Evolutionary conservation across 2,888 invertebrate species (phyloP), one percentile per base, ranked within the genome.

Genomic region (Hydrotaea cyrtoneurina): DNA sequence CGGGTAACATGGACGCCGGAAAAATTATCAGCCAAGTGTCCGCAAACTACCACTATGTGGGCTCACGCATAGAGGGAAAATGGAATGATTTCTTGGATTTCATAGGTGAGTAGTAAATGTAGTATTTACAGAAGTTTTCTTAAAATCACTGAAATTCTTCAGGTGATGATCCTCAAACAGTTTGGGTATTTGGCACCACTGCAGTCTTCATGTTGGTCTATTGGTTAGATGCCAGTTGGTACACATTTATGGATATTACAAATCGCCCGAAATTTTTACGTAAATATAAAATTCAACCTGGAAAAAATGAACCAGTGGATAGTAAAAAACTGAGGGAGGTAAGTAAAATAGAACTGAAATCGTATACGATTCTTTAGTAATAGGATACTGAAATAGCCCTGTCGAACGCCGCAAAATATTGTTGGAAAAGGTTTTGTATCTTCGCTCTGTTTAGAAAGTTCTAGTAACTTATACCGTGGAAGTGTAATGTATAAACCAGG

Each of bases 251-350:
- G 90, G 97, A 97, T 89, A 87, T 95, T 3, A 95, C 95, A 0
- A 95, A 95, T 86, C 94, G 94, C 86, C 97, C 97, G 8, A 92
- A 93, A 4, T 94, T 94, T 83, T 88, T 96, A 72, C 93, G 95
- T 62, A 94, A 94, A 86, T 97, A 97, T 91, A 97, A 97, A 92
- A 94, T 96, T 82, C 97, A 97, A 89, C 95, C 95, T 0, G 95
- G 96, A 2, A 95, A 95, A 69, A 96, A 96, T 91, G 95, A 95
- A 88, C 96, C 96, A 0, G 95, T 96, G 15, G 94, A 95, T 88
- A 93, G 89, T 7, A 91, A 90, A 78, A 93, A 92, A 86, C 92
- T 95, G 4, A 90, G 94, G 86, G 93, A 94, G 92, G 94, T 94
- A 89, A 86, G 71, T 50, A 11, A 57, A 2, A 43, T 13, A n/a